These are phyloP conservation scores for Bombus breviceps DNA, from an alignment of 1,140 invertebrate genomes.

Conservation along the genomic window DNA sequence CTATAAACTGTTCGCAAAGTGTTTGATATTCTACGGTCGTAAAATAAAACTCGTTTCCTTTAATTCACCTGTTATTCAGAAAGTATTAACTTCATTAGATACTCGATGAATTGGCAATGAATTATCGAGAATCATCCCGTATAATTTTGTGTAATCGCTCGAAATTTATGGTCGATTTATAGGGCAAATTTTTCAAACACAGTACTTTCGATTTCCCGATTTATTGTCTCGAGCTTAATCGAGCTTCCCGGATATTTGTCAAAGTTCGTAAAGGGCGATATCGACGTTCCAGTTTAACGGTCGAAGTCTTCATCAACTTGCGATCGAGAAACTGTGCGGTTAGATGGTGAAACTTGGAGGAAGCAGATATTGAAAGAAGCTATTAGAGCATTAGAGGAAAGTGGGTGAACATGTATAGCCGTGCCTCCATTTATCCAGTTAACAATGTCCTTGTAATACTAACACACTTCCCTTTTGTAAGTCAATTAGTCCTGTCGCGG, in stretches of 20 bases:
- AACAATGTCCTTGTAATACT: not conserved
- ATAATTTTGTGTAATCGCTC: not conserved
- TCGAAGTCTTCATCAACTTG: slow-evolving; percentile 50
- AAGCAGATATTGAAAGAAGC: slow-evolving; percentile 52
- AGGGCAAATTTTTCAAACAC: slow-evolving; percentile 9
- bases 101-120: not conserved
- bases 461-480: not conserved
- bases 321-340: slow-evolving; percentile 45
- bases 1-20: not conserved
- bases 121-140: not conserved
- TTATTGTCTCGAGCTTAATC: slow-evolving; percentile 25
- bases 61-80: not conserved
- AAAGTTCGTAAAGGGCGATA: slow-evolving; percentile 41
- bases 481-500: not conserved
- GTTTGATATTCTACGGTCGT: not conserved
- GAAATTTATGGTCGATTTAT: slow-evolving; percentile 13
- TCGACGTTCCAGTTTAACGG: slow-evolving; percentile 53
- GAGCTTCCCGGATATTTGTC: slow-evolving; percentile 24
- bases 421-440: not conserved
- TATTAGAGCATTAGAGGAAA: slow-evolving; percentile 51
- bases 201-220: not conserved
- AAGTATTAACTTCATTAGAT: not conserved
- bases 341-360: slow-evolving; percentile 41
- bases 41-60: not conserved
- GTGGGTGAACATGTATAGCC: slow-evolving; percentile 31